phyloP scores from a whole-genome alignment of 2,888 invertebrate genomes.

The Orchestes rusci region DNA sequence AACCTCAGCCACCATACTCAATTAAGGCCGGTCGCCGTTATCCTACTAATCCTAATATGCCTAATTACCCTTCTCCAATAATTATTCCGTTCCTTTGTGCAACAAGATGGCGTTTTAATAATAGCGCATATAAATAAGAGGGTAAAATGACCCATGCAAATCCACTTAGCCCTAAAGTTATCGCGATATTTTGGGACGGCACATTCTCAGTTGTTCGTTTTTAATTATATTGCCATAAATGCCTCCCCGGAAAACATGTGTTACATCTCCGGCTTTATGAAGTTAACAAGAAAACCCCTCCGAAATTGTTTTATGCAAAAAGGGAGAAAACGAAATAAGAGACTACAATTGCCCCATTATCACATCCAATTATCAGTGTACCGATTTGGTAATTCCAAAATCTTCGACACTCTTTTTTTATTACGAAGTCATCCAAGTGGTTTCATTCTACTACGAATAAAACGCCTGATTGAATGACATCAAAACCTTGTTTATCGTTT shows the following conservation, averaged over 20 bases:
- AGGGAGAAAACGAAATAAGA: too few species aligned
- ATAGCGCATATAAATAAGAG: slow-evolving; percentile 25
- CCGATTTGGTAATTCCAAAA: too few species aligned
- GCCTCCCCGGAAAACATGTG: slow-evolving; percentile 24
- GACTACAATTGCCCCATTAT: too few species aligned
- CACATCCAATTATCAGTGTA: too few species aligned
- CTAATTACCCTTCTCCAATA: slow-evolving; percentile 19
- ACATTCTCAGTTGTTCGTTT: slow-evolving; percentile 25
- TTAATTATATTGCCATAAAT: slow-evolving; percentile 25
- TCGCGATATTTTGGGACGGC: slow-evolving; percentile 21
- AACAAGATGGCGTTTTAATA: slow-evolving; percentile 24
- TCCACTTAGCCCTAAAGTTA: slow-evolving; percentile 32
- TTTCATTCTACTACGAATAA: too few species aligned
- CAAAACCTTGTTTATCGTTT: slow-evolving; percentile 24
- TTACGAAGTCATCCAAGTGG: too few species aligned
- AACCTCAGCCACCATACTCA: not conserved
- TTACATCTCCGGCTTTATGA: slow-evolving; percentile 21
- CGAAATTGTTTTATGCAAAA: slow-evolving; percentile 23
- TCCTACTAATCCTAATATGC: slow-evolving; percentile 13
- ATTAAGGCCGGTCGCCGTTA: slow-evolving; percentile 8
- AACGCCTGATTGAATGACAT: too few species aligned
- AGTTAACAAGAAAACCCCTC: slow-evolving; percentile 25
- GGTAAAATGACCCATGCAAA: slow-evolving; percentile 36
- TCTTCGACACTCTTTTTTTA: too few species aligned
- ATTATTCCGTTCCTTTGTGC: slow-evolving; percentile 18